These are phyloP conservation scores for Danio jaintianensis DNA, from an alignment of 2,797 vertebrate species.

Conservation along the genomic window DNA sequence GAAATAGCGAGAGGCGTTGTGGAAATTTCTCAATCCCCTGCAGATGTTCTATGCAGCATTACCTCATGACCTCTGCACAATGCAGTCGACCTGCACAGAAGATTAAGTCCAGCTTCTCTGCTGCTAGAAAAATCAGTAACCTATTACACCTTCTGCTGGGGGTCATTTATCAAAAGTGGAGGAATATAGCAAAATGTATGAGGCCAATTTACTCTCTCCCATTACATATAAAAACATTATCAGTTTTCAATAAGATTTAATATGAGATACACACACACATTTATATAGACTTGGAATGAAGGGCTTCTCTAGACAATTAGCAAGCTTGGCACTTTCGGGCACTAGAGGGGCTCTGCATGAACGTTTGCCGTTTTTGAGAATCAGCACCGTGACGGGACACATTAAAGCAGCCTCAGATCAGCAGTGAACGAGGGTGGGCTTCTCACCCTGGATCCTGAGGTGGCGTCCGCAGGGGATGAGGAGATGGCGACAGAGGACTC, in stretches of 20 bases:
- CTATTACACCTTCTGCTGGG: conserved; percentile 40
- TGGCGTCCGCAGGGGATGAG: conserved; percentile 81
- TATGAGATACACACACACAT: neutral
- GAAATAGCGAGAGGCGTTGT: conserved; percentile 18
- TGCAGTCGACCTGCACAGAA: conserved; percentile 47
- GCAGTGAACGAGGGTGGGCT: neutral
- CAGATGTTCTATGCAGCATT: conserved; percentile 12
- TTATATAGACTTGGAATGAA: neutral
- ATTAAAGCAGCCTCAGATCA: neutral
- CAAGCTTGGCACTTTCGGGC: conserved; percentile 1
- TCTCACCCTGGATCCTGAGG: conserved; percentile 88
- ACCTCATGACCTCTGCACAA: conserved; percentile 12
- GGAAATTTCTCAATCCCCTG: conserved; percentile 6
- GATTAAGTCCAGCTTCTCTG: conserved; percentile 53
- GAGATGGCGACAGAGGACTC: conserved; percentile 87
- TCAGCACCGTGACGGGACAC: neutral
- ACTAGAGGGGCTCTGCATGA: neutral
- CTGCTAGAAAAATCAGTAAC: conserved; percentile 53
- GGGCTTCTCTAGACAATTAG: neutral
- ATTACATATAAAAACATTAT: conserved; percentile 44
- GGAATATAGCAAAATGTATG: conserved; percentile 54
- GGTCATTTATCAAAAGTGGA: conserved; percentile 66
- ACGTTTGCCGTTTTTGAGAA: neutral
- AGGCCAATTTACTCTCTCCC: conserved; percentile 57
- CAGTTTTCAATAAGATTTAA: conserved; percentile 43